Conservation (phyloP, 2,113 vertebrate genomes). For the Ascaphus truei region DNA sequence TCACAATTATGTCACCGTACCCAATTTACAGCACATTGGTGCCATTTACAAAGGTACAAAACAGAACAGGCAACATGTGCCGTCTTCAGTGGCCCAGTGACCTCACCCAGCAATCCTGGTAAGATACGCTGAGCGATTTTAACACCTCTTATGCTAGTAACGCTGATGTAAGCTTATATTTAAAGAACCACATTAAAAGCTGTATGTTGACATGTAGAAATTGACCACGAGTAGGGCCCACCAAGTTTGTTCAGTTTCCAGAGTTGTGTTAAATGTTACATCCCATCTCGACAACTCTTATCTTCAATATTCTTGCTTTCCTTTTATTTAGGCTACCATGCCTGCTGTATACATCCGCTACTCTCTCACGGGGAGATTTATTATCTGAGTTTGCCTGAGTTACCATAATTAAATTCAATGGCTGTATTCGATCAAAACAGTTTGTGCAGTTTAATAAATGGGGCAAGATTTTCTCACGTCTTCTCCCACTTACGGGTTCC, state of each 20-base stretch:
- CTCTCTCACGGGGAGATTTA: not conserved
- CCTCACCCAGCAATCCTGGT: conserved; percentile 88
- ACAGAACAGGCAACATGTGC: conserved; percentile 90
- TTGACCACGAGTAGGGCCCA: too few relatives aligned
- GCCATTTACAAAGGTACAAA: conserved; percentile 81
- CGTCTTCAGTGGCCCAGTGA: conserved; percentile 84
- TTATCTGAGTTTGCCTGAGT: not conserved
- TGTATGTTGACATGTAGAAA: too few relatives aligned
- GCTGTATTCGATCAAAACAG: not conserved
- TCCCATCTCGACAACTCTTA: too few relatives aligned
- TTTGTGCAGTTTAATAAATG: not conserved
- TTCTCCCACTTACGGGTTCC: too few relatives aligned
- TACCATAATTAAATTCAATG: not conserved
- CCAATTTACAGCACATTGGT: conserved; percentile 86
- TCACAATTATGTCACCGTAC: conserved; percentile 91
- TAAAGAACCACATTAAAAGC: too few relatives aligned
- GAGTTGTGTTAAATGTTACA: too few relatives aligned
- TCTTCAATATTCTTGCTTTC: too few relatives aligned
- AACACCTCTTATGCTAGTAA: too few relatives aligned
- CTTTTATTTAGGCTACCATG: too few relatives aligned
- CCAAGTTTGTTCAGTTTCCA: too few relatives aligned
- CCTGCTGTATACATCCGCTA: not conserved
- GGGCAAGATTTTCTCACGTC: too few relatives aligned
- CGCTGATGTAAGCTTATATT: too few relatives aligned
- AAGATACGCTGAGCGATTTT: conserved; percentile 55